Percentiles rank a stretch among this genome's conserved stretches.
These are phyloP conservation scores for Julus scandinavius DNA, from an alignment of 2,888 invertebrate genomes.

Conservation along the genomic window DNA sequence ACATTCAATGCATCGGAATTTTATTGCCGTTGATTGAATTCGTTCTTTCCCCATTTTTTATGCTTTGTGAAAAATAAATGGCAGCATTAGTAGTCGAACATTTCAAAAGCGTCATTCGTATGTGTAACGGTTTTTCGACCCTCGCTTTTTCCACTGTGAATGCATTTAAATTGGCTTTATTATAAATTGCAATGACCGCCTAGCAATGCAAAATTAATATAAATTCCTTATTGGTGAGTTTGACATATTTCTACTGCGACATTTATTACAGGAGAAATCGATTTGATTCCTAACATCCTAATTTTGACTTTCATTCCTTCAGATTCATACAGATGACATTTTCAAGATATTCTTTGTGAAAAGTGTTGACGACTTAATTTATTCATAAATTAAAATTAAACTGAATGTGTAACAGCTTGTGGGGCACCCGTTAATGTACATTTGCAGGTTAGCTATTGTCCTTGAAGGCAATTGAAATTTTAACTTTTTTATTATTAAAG, in stretches of 20 bases:
- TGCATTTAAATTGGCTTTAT: no score
- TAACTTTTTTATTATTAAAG: not conserved
- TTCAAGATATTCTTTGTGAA: not conserved
- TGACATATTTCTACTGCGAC: no score
- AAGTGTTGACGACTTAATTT: not conserved
- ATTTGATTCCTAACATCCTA: no score
- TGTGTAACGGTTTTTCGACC: not conserved
- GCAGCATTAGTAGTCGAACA: not conserved
- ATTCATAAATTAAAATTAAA: not conserved
- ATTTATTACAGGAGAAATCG: not conserved
- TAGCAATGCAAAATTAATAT: not conserved
- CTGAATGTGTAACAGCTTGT: not conserved
- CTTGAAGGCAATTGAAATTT: not conserved
- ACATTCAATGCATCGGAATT: not conserved
- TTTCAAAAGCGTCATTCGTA: not conserved
- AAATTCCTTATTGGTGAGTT: not conserved
- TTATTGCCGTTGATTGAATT: not conserved
- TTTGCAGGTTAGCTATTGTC: no score
- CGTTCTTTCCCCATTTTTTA: not conserved
- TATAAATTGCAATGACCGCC: not conserved
- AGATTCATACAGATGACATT: not conserved
- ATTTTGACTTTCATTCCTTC: no score
- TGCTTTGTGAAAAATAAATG: not conserved
- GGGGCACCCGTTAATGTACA: not conserved
- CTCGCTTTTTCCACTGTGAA: no score